phyloP scores from a whole-genome alignment of 2,797 vertebrate genomes.

The Strix occidentalis region DNA sequence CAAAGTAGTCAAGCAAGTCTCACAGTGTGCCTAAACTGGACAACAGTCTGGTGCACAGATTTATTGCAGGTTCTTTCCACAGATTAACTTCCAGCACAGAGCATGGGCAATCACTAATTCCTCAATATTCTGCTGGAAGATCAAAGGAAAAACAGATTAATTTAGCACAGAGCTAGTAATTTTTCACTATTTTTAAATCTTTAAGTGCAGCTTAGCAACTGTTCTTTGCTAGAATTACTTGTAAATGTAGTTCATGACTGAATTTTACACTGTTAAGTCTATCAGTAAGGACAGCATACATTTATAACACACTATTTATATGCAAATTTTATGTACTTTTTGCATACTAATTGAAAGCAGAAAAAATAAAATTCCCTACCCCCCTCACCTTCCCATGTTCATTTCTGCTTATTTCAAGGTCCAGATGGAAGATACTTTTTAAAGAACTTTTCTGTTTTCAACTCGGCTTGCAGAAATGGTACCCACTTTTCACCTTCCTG shows the following conservation, averaged over 20 bases:
- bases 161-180: neutral
- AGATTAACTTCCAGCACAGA: neutral
- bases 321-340: neutral
- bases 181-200: neutral
- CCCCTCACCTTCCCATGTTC: neutral
- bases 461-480: neutral
- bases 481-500: neutral
- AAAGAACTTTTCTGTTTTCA: neutral
- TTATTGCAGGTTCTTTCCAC: neutral
- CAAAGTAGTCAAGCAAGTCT: neutral
- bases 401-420: neutral
- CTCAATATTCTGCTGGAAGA: neutral
- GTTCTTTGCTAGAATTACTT: neutral
- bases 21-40: neutral
- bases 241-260: neutral
- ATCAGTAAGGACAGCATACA: neutral
- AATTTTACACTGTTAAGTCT: neutral
- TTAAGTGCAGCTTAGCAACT: neutral
- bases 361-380: neutral
- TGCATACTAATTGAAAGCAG: neutral
- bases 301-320: neutral
- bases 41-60: neutral
- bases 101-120: neutral
- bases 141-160: neutral
- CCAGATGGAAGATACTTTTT: neutral